phyloP scores from a whole-genome alignment of 2,888 invertebrate species.

The Morpho helenor region DNA sequence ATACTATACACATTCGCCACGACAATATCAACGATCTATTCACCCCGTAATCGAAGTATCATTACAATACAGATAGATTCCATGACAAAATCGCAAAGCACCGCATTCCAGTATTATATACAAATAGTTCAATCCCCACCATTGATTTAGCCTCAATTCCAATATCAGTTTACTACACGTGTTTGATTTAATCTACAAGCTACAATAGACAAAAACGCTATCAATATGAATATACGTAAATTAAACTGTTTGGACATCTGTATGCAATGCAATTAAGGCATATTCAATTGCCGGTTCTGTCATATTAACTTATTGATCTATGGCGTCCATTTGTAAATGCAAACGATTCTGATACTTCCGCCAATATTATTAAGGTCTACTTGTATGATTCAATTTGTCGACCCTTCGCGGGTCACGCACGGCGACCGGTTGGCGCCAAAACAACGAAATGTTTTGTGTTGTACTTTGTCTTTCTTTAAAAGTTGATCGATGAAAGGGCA shows the following conservation, averaged over 20 bases:
- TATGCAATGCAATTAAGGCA: conserved; percentile 19
- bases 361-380: conserved; percentile 2
- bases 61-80: too few species aligned
- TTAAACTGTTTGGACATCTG: background rate
- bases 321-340: background rate
- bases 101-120: too few species aligned
- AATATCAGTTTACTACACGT: too few species aligned
- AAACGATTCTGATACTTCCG: conserved; percentile 13
- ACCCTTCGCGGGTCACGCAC: conserved; percentile 30
- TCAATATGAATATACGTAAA: too few species aligned
- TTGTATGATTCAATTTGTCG: conserved; percentile 8
- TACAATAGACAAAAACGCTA: too few species aligned
- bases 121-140: too few species aligned
- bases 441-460: conserved; percentile 27
- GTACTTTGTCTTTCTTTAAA: conserved; percentile 25
- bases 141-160: too few species aligned
- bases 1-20: too few species aligned
- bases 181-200: too few species aligned
- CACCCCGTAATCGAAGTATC: too few species aligned
- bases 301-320: conserved; percentile 23
- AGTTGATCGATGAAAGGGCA: conserved; percentile 17
- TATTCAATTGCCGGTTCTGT: conserved; percentile 23
- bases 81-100: too few species aligned
- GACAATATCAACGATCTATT: too few species aligned
- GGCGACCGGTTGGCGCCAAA: conserved; percentile 36